Evolutionary conservation across 2,797 vertebrate genomes (phyloP).

Genomic region (Morus bassanus): DNA sequence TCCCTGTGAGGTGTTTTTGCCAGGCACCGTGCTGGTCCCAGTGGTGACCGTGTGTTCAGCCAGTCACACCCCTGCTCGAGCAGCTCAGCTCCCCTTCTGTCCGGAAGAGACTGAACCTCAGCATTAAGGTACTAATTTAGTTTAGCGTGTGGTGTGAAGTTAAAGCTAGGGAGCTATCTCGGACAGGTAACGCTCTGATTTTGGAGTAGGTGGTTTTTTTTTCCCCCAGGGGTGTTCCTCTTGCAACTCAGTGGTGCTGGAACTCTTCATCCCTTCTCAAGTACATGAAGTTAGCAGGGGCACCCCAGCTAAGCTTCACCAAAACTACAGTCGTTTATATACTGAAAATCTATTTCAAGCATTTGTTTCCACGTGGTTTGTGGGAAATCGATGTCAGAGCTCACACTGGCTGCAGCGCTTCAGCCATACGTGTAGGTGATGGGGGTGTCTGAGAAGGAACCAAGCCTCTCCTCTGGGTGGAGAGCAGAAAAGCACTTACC

Average conservation of each 20-base stretch:
- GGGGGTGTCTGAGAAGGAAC: background rate
- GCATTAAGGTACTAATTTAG: background rate
- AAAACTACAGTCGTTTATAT: background rate
- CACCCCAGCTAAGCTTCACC: background rate
- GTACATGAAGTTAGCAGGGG: background rate
- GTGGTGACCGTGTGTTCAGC: background rate
- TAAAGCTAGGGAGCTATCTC: background rate
- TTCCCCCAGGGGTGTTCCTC: background rate
- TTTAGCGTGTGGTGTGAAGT: background rate
- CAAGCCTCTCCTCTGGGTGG: background rate
- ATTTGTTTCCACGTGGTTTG: background rate
- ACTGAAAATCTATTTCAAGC: background rate
- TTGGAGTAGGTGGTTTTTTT: background rate
- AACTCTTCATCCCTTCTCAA: background rate
- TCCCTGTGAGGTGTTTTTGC: background rate
- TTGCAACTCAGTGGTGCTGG: background rate
- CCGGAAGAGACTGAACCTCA: background rate
- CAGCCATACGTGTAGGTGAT: background rate
- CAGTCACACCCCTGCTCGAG: background rate
- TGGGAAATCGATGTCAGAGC: background rate
- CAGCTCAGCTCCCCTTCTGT: background rate
- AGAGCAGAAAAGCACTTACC: background rate
- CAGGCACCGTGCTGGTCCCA: fast-evolving
- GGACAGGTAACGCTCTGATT: background rate
- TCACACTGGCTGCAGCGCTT: background rate